Conservation (phyloP, 1,140 invertebrate genomes). For the Hycleus cichorii region DNA sequence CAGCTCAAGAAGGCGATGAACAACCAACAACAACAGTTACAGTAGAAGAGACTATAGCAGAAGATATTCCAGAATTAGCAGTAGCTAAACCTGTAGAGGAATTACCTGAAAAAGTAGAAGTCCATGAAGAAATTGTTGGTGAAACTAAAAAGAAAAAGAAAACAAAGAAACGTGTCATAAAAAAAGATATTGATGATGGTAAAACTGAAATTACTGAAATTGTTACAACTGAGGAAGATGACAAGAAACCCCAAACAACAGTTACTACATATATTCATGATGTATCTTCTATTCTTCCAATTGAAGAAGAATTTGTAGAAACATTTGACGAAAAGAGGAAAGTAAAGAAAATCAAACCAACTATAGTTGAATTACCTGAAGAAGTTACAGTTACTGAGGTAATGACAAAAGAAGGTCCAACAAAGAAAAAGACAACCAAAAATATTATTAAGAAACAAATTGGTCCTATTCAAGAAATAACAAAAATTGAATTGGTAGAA, state of each 20-base stretch:
- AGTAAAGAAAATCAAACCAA: conserved; percentile 15
- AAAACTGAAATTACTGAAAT: conserved; percentile 30
- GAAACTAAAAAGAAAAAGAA: conserved; percentile 29
- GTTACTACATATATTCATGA: conserved; percentile 15
- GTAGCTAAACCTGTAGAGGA: conserved; percentile 36
- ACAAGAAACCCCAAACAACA: conserved; percentile 28
- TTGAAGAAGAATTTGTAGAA: conserved; percentile 5
- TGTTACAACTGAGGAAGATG: conserved; percentile 31
- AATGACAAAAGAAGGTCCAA: conserved; percentile 16
- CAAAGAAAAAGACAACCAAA: conserved; percentile 35
- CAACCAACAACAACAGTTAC: conserved; percentile 37
- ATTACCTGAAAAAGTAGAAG: conserved; percentile 34
- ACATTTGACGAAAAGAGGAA: conserved; percentile 17
- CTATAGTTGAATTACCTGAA: conserved; percentile 23
- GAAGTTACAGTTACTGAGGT: conserved; percentile 23
- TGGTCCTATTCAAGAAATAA: conserved; percentile 19
- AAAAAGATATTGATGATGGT: conserved; percentile 24
- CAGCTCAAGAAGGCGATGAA: conserved; percentile 42
- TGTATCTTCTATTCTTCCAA: neutral
- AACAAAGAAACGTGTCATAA: conserved; percentile 31
- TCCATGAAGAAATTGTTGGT: conserved; percentile 36
- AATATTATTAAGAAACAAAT: conserved; percentile 34
- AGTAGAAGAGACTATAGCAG: conserved; percentile 18
- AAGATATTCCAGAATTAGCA: conserved; percentile 36
- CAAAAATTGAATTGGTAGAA: conserved; percentile 33